Percentiles rank a stretch among this genome's conserved stretches.
Evolutionary conservation across 2,888 invertebrate genomes (phyloP).

Genomic region (Apantesis nais): DNA sequence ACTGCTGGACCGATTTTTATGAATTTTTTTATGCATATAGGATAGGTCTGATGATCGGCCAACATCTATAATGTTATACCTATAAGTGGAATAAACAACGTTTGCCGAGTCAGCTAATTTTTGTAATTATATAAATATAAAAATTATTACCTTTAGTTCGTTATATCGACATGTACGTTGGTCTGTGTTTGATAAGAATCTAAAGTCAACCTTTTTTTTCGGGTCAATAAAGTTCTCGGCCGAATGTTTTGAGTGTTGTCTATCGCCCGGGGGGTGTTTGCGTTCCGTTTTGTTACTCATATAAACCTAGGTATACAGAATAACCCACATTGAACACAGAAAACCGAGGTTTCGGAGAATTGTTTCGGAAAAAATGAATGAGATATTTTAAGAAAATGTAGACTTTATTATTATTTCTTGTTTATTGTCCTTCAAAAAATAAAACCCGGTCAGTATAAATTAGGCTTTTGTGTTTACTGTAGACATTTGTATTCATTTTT

Average conservation of each 20-base stretch:
- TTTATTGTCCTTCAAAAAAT: neutral
- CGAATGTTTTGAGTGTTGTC: slow-evolving; percentile 29
- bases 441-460: neutral
- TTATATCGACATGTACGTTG: slow-evolving; percentile 24
- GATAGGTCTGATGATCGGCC: too few species aligned
- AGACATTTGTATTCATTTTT: neutral
- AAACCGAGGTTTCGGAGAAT: neutral
- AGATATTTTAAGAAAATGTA: neutral
- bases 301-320: neutral
- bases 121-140: too few species aligned
- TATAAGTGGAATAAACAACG: too few species aligned
- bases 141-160: neutral
- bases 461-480: neutral
- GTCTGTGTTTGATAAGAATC: slow-evolving; percentile 39
- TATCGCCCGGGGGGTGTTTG: slow-evolving; percentile 23
- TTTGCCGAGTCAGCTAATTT: too few species aligned
- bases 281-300: slow-evolving; percentile 19
- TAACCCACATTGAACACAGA: neutral
- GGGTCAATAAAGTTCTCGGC: slow-evolving; percentile 27
- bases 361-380: neutral
- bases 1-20: too few species aligned
- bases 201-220: slow-evolving; percentile 36
- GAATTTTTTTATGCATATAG: too few species aligned
- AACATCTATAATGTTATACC: too few species aligned
- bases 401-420: neutral